A percentile compares a stretch with the other conserved stretches of the same genome.
phyloP scores from a whole-genome alignment of 2,888 invertebrate genomes.

The Eulithis prunata region DNA sequence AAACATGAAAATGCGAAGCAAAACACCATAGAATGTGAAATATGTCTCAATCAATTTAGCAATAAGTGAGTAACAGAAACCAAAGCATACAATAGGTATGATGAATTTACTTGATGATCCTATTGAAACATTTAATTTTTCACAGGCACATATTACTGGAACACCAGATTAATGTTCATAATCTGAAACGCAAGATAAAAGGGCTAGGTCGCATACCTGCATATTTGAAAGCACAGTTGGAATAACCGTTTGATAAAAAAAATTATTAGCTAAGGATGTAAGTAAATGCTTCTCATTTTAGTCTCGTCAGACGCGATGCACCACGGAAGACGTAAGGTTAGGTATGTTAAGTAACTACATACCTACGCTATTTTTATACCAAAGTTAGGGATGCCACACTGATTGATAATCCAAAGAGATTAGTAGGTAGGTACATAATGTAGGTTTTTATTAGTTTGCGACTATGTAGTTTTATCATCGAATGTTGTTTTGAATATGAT shows the following conservation, averaged over 20 bases:
- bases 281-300: background rate
- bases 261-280: background rate
- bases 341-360: too few species aligned
- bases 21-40: conserved; percentile 72
- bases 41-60: conserved; percentile 75
- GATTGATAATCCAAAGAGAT: too few species aligned
- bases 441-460: too few species aligned
- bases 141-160: conserved; percentile 76
- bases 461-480: too few species aligned
- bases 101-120: too few species aligned
- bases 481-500: too few species aligned
- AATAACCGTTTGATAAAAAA: conserved; percentile 34
- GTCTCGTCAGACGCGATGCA: background rate
- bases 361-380: too few species aligned
- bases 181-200: conserved; percentile 65
- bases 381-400: too few species aligned
- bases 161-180: conserved; percentile 74
- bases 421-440: too few species aligned
- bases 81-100: background rate
- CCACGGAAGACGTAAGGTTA: too few species aligned
- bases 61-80: conserved; percentile 63
- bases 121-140: conserved; percentile 24
- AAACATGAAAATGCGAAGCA: conserved; percentile 67
- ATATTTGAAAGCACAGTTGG: conserved; percentile 67
- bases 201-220: conserved; percentile 71